phyloP scores from a whole-genome alignment of 2,888 invertebrate species.

The Synergus umbraculus region DNA sequence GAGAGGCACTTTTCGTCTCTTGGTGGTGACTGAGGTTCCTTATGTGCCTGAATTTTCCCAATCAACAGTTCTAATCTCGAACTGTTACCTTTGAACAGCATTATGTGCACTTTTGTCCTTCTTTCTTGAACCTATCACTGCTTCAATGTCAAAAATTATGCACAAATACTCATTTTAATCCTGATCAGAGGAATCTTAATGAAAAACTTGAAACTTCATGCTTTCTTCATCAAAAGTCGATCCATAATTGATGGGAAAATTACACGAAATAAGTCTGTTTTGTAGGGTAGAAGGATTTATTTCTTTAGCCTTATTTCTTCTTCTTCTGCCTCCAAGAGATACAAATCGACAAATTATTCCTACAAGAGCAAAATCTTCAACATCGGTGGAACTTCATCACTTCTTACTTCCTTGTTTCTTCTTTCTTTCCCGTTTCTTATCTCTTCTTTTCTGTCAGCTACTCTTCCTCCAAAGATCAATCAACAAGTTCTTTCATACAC shows the following conservation, averaged over 20 bases:
- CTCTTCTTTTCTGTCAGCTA: neutral
- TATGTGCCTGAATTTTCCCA: conserved; percentile 91
- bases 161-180: neutral
- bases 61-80: conserved; percentile 90
- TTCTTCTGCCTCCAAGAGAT: neutral
- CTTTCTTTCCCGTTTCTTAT: neutral
- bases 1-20: conserved; percentile 61
- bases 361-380: neutral
- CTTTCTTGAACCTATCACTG: neutral
- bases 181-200: neutral
- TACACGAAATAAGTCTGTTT: neutral
- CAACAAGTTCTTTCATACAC: neutral
- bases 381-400: neutral
- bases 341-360: neutral
- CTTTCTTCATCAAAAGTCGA: neutral
- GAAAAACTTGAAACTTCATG: neutral
- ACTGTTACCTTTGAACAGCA: conserved; percentile 93
- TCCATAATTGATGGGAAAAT: neutral
- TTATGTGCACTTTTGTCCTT: conserved; percentile 73
- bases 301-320: neutral
- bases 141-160: neutral
- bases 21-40: conserved; percentile 81
- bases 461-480: neutral
- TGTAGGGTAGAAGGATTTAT: neutral
- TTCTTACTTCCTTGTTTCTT: neutral